Evolutionary conservation across 30 jellyfish, hydroid and myxozoan genomes (phyloP).

Genomic region (Pelagia noctiluca): DNA sequence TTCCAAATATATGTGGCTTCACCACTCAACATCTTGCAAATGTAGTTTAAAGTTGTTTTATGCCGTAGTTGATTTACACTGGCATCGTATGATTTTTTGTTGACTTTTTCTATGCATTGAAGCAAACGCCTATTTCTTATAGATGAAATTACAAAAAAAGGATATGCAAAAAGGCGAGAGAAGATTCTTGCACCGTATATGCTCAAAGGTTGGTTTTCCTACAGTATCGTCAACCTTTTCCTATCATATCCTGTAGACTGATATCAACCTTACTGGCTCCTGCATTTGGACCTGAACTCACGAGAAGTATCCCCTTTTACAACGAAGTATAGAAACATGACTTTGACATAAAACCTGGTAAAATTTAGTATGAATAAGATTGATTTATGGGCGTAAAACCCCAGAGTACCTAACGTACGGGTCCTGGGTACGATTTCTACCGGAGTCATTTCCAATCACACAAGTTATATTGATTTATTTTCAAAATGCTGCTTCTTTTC

Average conservation of each 20-base stretch:
- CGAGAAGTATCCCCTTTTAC: background rate
- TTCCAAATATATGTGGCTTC: background rate
- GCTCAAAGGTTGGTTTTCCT: conserved; percentile 60
- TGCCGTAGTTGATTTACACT: background rate
- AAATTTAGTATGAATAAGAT: background rate
- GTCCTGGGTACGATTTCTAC: too few relatives aligned
- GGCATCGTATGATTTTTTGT: background rate
- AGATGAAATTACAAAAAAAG: conserved; percentile 87
- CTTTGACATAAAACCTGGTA: background rate
- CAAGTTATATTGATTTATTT: too few relatives aligned
- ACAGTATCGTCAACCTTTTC: background rate
- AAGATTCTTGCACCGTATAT: conserved; percentile 75
- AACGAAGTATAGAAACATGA: background rate
- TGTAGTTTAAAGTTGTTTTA: background rate
- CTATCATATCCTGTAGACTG: background rate
- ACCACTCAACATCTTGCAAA: background rate
- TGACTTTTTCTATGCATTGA: background rate
- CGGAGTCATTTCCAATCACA: too few relatives aligned
- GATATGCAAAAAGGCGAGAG: conserved; percentile 71
- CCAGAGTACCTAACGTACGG: too few relatives aligned
- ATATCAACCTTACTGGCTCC: background rate
- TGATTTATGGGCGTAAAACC: too few relatives aligned
- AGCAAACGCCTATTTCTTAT: background rate
- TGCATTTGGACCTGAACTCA: background rate
- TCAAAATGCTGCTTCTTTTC: too few relatives aligned